Evolutionary conservation across 1,140 invertebrate genomes (phyloP), one percentile per base, ranked within the genome.

Genomic region (Eumeta japonica): DNA sequence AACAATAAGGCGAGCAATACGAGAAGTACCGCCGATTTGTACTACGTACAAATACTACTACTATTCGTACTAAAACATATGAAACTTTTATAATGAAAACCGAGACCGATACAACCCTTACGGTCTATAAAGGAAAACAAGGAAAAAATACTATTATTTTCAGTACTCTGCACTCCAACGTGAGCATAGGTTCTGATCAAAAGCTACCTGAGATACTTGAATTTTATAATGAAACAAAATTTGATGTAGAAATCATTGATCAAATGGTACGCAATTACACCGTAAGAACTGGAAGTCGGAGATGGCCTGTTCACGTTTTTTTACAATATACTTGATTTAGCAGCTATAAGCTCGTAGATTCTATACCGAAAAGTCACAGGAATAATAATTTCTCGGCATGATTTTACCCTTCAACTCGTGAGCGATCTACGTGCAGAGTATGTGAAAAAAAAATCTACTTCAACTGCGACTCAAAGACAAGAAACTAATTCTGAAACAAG

Each of bases 11-110:
- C 28, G 30, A 52, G 49, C 14, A 56, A 48, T 35, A 45, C n/a
- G 48, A 41, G 49, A 58, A 37, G 12, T 58, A 31, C 51, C 53
- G n/a, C n/a, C n/a, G n/a, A n/a, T n/a, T n/a, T n/a, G n/a, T n/a
- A n/a, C n/a, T n/a, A n/a, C n/a, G n/a, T n/a, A n/a, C n/a, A n/a
- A n/a, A n/a, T n/a, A n/a, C n/a, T n/a, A n/a, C n/a, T n/a, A n/a
- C n/a, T n/a, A n/a, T n/a, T n/a, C n/a, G n/a, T n/a, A n/a, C n/a
- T n/a, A n/a, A n/a, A n/a, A n/a, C n/a, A n/a, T n/a, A n/a, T n/a
- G n/a, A n/a, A n/a, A n/a, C n/a, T n/a, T n/a, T n/a, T n/a, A n/a
- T n/a, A n/a, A n/a, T n/a, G n/a, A n/a, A n/a, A n/a, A n/a, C 20
- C 5, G 20, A 24, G 20, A 24, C 20, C 20, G n/a, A 24, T 24